A percentile compares a stretch with the other conserved stretches of the same genome.
Conservation (phyloP, 2,113 vertebrate genomes). For the Bubo blakistoni region DNA sequence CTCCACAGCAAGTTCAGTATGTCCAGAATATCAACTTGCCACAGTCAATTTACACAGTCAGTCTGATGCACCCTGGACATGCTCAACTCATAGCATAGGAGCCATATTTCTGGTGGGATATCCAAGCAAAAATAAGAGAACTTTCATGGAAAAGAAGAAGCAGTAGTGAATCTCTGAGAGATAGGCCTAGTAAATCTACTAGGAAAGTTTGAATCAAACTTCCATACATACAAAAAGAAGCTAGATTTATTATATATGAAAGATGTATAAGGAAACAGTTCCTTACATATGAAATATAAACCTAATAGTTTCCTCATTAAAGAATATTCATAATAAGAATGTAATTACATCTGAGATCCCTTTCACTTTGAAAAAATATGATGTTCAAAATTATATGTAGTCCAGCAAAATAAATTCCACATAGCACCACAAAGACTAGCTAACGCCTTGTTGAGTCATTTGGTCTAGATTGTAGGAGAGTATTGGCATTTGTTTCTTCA, state of each 20-base stretch:
- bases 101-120: background rate
- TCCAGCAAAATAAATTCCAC: background rate
- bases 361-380: background rate
- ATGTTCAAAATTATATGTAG: background rate
- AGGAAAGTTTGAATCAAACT: background rate
- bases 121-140: background rate
- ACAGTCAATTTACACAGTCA: background rate
- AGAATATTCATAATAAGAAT: background rate
- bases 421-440: background rate
- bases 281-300: background rate
- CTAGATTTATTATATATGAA: background rate
- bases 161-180: background rate
- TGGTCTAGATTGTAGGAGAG: background rate
- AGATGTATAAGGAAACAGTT: background rate
- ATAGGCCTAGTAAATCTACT: background rate
- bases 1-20: background rate
- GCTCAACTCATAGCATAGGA: rapidly evolving
- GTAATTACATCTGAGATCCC: background rate
- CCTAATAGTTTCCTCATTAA: background rate
- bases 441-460: background rate
- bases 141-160: background rate
- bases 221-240: background rate
- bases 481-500: background rate
- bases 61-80: background rate
- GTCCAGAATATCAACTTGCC: background rate